Evolutionary conservation across 2,113 vertebrate genomes (phyloP), one percentile per base, ranked within the genome.

Genomic region (Lampris megalopsis): DNA sequence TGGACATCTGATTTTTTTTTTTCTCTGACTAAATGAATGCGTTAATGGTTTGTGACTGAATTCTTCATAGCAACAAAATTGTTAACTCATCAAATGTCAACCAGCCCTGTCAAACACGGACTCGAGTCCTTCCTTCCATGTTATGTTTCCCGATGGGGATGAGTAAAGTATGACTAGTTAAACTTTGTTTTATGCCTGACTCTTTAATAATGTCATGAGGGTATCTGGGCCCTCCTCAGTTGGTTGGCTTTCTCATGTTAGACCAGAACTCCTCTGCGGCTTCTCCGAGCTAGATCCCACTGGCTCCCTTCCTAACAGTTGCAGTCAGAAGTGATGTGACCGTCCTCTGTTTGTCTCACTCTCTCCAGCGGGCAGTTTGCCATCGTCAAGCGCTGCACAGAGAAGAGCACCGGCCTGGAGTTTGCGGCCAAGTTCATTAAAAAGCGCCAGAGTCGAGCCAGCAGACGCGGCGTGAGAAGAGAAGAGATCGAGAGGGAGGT

Each of bases 391-490:
- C 95, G 93, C 52, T 98, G 97, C 72, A 89, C 54, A 41, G 97
- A 99, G 86, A 97, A 90, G 79, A 95, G 93, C 89, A 95, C 95
- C 0, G 95, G 95, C 0, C 1, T 75, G 1, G 95, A 96, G 47
- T 99, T 92, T 0, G 98, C 98, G 0, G 98, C 97, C 35, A 99
- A 99, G 87, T 99, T 98, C 92, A 98, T 99, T 81, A 99, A 98
- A 90, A 99, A 99, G 88, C 94, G 97, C 0, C 96, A 95, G 89
- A 97, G 93, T 72, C 94, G 84, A 3, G 95, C 89, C 71, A 99
- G 98, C 90, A 93, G 96, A 45, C 95, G 97, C 0, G 98, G 97
- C 0, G 96, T 99, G 58, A 92, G 88, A 9, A 94, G 94, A 0
- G 97, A 98, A 78, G 97, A 97, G 80, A 98, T 99, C 0, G 96